Base-by-base conservation (phyloP, 2,888 invertebrate genomes). In the Sialis lutaria region DNA sequence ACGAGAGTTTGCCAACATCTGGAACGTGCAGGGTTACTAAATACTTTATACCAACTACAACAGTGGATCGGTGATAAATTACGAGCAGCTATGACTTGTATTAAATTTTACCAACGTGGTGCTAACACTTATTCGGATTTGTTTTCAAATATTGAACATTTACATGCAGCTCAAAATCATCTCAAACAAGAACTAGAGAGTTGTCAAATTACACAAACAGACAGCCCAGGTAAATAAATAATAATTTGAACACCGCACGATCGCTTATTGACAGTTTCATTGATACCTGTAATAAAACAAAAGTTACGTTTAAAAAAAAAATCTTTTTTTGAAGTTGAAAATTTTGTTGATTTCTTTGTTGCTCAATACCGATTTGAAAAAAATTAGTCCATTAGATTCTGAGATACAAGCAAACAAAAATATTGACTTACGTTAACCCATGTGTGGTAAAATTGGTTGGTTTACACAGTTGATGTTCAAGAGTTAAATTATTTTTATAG, bases 61-160 rank as follows among this genome's bases (percentile, higher is more conserved):
- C 67, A 77, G 44, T 75, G 76, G 45, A 75, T 82, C 59, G 74
- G 75, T 35, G 86, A 87, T 62, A 77, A 76, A 50, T 74, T 86
- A 35, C 72, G 87, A 46, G 85, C 86, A 0, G 77, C 84, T 5
- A 84, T 86, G 68, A 83, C 85, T 0, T 85, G 86, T 58, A 82
- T 84, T 44, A 72, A 77, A 50, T 77, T 85, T 59, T 87, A 84
- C 63, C 68, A 75, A n/a, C 69, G 75, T 46, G 72, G 73, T 52
- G 72, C 72, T 6, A 64, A 64, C 2, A 70, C 63, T 42, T 80
- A 75, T 55, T 64, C 65, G 1, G 75, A 78, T 52, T 58, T 79
- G 44, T 64, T 67, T 41, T 60, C 61, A 2, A 69, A 73, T 60
- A 61, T 67, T n/a, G 64, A 70, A 53, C 65, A 72, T 59, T 59